These are phyloP conservation scores for Macrotis lagotis DNA, from an alignment of 2,113 vertebrate genomes.

Conservation along the genomic window DNA sequence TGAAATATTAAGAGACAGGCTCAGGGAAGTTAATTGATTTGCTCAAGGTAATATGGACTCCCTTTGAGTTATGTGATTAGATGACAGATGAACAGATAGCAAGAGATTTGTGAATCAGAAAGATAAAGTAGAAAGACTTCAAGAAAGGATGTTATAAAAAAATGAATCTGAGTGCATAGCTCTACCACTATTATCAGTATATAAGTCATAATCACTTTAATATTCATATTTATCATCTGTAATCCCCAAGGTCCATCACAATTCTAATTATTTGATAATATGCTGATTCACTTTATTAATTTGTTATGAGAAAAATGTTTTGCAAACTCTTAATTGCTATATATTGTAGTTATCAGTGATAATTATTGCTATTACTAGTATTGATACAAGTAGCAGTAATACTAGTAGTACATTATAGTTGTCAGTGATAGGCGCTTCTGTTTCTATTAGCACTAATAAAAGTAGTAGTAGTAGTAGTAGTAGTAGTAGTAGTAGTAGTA, in stretches of 20 bases:
- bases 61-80: neutral
- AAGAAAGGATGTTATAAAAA: neutral
- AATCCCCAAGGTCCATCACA: no score
- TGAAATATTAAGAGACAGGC: neutral
- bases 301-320: neutral
- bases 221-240: neutral
- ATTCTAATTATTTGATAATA: neutral
- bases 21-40: neutral
- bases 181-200: neutral
- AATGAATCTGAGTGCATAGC: neutral
- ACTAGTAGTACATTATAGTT: no score
- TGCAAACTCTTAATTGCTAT: neutral
- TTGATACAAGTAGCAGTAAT: no score
- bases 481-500: no score
- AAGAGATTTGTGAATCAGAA: neutral
- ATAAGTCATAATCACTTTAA: neutral
- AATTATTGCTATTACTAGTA: neutral
- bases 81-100: neutral
- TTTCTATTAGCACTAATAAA: no score
- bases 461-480: no score
- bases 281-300: neutral
- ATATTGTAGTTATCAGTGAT: neutral
- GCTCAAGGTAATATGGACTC: neutral
- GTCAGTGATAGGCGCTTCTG: no score
- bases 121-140: neutral